Conservation (phyloP, 2,113 vertebrate genomes). For the Corynorhinus townsendii region DNA sequence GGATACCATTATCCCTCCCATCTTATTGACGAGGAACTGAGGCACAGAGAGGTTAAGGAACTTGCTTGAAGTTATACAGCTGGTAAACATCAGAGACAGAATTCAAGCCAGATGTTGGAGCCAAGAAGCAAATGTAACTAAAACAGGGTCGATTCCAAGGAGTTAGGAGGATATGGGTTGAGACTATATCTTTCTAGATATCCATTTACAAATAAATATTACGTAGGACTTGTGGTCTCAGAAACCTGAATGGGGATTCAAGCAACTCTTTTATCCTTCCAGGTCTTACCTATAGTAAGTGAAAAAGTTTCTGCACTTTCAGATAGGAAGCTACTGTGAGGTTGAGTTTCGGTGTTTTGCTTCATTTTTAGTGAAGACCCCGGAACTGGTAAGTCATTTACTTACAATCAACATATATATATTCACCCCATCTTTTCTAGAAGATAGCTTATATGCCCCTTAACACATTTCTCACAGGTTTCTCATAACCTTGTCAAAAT, state of each 20-base stretch:
- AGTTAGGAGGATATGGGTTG: neutral
- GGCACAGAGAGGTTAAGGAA: neutral
- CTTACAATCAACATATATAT: neutral
- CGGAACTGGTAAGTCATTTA: neutral
- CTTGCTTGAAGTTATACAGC: neutral
- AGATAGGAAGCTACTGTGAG: neutral
- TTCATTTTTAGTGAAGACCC: neutral
- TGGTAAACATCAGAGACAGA: neutral
- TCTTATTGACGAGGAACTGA: neutral
- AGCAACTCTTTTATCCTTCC: neutral
- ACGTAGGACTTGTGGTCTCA: neutral
- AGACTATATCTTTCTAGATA: neutral
- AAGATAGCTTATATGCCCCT: neutral
- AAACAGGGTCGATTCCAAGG: neutral
- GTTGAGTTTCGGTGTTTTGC: neutral
- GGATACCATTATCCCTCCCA: neutral
- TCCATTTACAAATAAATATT: neutral
- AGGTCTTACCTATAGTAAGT: neutral
- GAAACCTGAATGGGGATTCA: neutral
- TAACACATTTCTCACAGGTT: neutral
- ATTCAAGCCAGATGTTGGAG: neutral
- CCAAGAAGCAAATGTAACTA: neutral
- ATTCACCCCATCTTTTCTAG: neutral
- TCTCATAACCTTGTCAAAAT: neutral
- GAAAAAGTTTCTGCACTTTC: neutral